Evolutionary conservation across 2,888 invertebrate genomes (phyloP).

Genomic region (Psylliodes chrysocephalus): DNA sequence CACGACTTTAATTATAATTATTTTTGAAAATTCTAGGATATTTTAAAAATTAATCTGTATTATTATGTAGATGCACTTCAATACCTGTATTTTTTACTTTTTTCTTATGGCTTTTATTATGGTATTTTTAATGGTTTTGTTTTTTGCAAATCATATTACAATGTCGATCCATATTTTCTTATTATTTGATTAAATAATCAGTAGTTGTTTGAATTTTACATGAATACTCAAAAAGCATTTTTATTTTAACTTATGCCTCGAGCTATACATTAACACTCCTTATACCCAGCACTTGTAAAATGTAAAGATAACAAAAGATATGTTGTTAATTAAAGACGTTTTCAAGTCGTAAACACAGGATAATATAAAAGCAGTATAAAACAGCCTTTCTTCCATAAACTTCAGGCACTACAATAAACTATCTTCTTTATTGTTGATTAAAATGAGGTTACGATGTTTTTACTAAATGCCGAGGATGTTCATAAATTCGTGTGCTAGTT

Average conservation of each 20-base stretch:
- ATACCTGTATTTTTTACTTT: too few species aligned
- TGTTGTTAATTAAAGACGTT: conserved; percentile 44
- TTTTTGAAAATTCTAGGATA: too few species aligned
- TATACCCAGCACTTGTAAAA: conserved; percentile 35
- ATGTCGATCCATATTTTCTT: too few species aligned
- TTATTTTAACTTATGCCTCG: conserved; percentile 6
- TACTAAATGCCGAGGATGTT: conserved; percentile 39
- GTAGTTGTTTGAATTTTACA: too few species aligned
- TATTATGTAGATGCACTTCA: too few species aligned
- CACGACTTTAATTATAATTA: too few species aligned
- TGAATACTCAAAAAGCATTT: conserved; percentile 1
- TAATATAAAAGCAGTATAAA: conserved; percentile 44
- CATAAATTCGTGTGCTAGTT: conserved; percentile 3
- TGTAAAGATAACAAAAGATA: conserved; percentile 45
- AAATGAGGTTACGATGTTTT: conserved; percentile 57
- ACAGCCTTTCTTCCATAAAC: conserved; percentile 45
- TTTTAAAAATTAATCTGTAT: too few species aligned
- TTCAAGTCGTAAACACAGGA: conserved; percentile 42
- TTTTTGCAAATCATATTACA: too few species aligned
- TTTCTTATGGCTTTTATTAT: too few species aligned
- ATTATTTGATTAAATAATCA: too few species aligned
- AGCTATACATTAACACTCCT: conserved; percentile 11
- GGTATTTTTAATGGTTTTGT: too few species aligned
- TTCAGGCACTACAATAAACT: conserved; percentile 43
- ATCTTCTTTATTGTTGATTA: conserved; percentile 59